Evolutionary conservation across 2,113 vertebrate genomes (phyloP).

Genomic region (Dicaeum eximium): DNA sequence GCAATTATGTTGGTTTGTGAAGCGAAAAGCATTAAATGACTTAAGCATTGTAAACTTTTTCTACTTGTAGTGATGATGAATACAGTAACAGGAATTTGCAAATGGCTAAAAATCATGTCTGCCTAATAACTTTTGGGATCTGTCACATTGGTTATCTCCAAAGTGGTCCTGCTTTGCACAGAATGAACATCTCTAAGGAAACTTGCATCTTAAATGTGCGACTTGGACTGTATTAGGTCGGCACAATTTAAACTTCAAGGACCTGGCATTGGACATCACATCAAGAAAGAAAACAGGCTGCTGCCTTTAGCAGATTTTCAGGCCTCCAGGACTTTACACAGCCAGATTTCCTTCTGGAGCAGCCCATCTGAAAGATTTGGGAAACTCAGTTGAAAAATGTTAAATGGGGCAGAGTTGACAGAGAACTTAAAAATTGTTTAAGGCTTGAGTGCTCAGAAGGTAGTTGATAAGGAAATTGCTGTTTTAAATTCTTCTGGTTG

Average conservation of each 20-base stretch:
- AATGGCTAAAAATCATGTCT: conserved; percentile 36
- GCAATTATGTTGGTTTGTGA: neutral
- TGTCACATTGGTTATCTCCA: conserved; percentile 50
- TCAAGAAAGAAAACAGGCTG: conserved; percentile 50
- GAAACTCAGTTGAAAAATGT: conserved; percentile 24
- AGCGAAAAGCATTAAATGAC: neutral
- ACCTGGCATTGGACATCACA: conserved; percentile 47
- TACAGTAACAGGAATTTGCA: conserved; percentile 20
- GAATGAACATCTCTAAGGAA: conserved; percentile 42
- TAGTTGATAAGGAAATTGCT: conserved; percentile 15
- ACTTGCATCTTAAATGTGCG: conserved; percentile 36
- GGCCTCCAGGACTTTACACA: conserved; percentile 47
- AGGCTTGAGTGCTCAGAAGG: conserved; percentile 25
- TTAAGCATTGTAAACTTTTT: neutral
- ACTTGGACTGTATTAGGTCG: conserved; percentile 52
- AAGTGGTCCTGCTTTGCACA: conserved; percentile 40
- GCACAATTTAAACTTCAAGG: conserved; percentile 55
- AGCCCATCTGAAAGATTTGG: conserved; percentile 48
- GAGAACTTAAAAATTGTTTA: conserved; percentile 23
- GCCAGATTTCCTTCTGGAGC: conserved; percentile 60
- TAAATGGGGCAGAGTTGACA: conserved; percentile 31
- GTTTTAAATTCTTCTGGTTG: neutral
- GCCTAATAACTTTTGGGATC: conserved; percentile 33
- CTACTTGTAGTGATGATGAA: neutral
- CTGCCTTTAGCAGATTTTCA: conserved; percentile 48